Percentiles rank a stretch among this genome's conserved stretches.
Evolutionary conservation across 2,888 invertebrate genomes (phyloP).

Genomic region (Eumacrocentrus americanus): DNA sequence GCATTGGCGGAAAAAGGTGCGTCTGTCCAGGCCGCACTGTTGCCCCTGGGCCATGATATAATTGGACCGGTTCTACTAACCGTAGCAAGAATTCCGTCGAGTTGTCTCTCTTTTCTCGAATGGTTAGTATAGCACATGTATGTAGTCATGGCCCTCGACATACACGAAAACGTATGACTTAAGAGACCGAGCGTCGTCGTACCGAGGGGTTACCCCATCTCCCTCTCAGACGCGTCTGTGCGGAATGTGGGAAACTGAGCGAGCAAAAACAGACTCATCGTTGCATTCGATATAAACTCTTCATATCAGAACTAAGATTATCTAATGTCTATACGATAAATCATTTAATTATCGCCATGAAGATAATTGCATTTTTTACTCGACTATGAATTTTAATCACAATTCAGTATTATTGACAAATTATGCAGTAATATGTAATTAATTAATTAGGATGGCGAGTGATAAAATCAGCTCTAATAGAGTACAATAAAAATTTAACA

Average conservation of each 20-base stretch:
- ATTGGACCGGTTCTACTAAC: constrained; percentile 54
- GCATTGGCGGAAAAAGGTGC: no score
- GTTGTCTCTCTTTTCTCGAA: constrained; percentile 36
- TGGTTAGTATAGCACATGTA: constrained; percentile 40
- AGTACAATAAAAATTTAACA: not conserved
- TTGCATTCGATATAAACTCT: not conserved
- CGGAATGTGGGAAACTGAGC: not conserved
- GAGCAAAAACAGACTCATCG: not conserved
- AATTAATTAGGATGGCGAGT: not conserved
- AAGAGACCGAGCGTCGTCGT: constrained; percentile 27
- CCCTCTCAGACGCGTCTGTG: not conserved
- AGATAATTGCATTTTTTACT: no score
- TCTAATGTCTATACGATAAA: no score
- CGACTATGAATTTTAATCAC: not conserved
- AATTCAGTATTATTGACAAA: not conserved
- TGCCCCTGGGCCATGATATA: constrained; percentile 52
- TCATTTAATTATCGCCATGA: no score
- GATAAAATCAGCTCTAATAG: not conserved
- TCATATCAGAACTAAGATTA: no score
- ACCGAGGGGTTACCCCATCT: constrained; percentile 27
- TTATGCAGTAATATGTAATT: not conserved
- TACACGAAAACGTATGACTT: not conserved
- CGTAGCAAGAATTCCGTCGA: constrained; percentile 41
- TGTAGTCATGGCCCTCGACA: not conserved
- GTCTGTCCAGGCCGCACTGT: no score